Base-by-base conservation (phyloP, 2,113 vertebrate genomes). In the Ptychochromis oligacanthus region DNA sequence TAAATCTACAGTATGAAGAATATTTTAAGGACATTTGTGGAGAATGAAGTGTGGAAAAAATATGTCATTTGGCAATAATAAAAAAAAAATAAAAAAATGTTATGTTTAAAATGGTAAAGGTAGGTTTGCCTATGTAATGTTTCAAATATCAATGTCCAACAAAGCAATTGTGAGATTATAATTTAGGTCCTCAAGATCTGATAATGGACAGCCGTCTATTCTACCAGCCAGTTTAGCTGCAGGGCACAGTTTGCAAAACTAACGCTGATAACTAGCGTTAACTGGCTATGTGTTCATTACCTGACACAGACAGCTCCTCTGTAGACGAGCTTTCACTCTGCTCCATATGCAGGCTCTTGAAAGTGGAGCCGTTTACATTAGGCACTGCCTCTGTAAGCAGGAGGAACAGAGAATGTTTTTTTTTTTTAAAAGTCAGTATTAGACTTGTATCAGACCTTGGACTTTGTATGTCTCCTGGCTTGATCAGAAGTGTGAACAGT, bases 251-350 rank as follows among this genome's bases (percentile, higher is more conserved):
- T 49, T 31, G 1, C 43, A 52, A 28, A 20, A 18, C 0, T 2
- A 49, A 67, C 22, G 28, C 20, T 20, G 15, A 7, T 7, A 36
- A 36, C 14, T 75, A 26, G 28, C 34, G 18, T 8, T 46, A 65
- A 65, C 1, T 56, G 31, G 17, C 17, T n/a, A 11, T 20, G n/a
- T 10, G 20, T 75, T 14, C 2, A 0, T 57, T 90, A 96, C 95
- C 94, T 62, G 94, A 91, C 78, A 83, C 89, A 1, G 94, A 92
- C 78, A 93, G 75, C 52, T 95, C 94, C 72, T 95, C 93, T 13
- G 86, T 86, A 34, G 93, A 93, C 4, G 90, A 93, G 75, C 88
- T 84, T 17, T 94, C 91, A 18, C 84, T 93, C 38, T 80, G 87
- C 82, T 89, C 89, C 79, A 75, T 70, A 8, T 58, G 86, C 18